Base-by-base conservation (phyloP, 2,888 invertebrate species). In the Pseudoips prasinana region DNA sequence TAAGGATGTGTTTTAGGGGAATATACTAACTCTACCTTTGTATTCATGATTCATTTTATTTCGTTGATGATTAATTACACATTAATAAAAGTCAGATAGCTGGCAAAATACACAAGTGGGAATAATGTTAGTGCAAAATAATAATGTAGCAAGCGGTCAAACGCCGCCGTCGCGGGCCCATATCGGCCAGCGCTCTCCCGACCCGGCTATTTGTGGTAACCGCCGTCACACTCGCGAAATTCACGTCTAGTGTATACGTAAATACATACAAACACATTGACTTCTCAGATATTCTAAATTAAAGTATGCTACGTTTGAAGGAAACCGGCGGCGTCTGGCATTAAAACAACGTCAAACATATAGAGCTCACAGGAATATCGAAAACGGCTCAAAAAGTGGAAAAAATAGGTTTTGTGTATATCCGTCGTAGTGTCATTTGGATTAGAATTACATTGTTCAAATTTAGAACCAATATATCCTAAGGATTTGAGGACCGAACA, bases 181-280 rank as follows among this genome's bases (percentile, higher is more conserved):
- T 29, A 34, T 45, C 45, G 40, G 35, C 48, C 37, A 39, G 37
- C 41, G 40, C 41, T 48, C 53, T 42, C 56, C 52, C 53, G 56
- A 52, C 52, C 58, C 50, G 46, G 69, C 70, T 75, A 78, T 78
- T 78, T 78, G 64, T 50, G 55, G 62, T 59, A 42, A 53, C 46
- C 55, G 54, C 55, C 49, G 58, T 54, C 58, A 51, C 58, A 69
- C 58, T 64, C 56, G 65, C 67, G 51, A 69, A 67, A 60, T 63
- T 62, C 44, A 60, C 61, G 59, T 58, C 49, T 54, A 55, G 51
- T 49, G 53, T 42, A 56, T 51, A n/a, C n/a, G n/a, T n/a, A n/a
- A n/a, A n/a, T n/a, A n/a, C n/a, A n/a, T n/a, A n/a, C n/a, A n/a
- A n/a, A n/a, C n/a, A 55, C 55, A 49, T 33, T 22, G 23, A 28